phyloP scores from a whole-genome alignment of 2,797 vertebrate genomes.

The Falco columbarius region DNA sequence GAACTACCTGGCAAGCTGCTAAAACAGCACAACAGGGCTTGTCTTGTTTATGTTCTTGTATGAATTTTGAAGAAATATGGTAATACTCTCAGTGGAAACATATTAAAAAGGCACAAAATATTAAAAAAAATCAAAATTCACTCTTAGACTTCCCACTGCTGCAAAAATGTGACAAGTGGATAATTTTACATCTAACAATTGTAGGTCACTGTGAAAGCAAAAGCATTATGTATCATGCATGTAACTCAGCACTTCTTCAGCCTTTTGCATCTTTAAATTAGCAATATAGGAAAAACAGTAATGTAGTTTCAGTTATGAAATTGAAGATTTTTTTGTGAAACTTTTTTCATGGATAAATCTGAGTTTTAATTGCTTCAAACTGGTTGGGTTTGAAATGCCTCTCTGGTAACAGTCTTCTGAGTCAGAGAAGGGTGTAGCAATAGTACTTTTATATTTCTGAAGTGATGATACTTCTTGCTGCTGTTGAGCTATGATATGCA shows the following conservation, averaged over 20 bases:
- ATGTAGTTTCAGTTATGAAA: neutral
- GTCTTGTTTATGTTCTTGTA: neutral
- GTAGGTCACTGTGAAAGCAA: neutral
- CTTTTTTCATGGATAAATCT: neutral
- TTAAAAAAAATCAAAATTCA: neutral
- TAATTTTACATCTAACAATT: neutral
- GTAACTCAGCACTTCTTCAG: neutral
- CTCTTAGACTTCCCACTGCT: neutral
- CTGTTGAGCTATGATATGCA: fast-evolving
- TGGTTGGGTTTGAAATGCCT: neutral
- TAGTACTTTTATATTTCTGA: neutral
- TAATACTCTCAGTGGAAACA: neutral
- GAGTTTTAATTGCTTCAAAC: neutral
- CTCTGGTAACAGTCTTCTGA: neutral
- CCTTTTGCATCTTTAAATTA: neutral
- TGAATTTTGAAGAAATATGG: neutral
- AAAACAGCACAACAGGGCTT: neutral
- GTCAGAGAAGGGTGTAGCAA: neutral
- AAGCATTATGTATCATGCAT: neutral
- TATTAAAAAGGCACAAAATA: neutral
- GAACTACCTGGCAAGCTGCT: neutral
- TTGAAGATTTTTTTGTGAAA: neutral
- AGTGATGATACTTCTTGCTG: neutral
- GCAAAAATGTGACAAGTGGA: neutral
- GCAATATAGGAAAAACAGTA: neutral